These are phyloP conservation scores for Momotus momota DNA, from an alignment of 2,797 vertebrate genomes.

Conservation along the genomic window DNA sequence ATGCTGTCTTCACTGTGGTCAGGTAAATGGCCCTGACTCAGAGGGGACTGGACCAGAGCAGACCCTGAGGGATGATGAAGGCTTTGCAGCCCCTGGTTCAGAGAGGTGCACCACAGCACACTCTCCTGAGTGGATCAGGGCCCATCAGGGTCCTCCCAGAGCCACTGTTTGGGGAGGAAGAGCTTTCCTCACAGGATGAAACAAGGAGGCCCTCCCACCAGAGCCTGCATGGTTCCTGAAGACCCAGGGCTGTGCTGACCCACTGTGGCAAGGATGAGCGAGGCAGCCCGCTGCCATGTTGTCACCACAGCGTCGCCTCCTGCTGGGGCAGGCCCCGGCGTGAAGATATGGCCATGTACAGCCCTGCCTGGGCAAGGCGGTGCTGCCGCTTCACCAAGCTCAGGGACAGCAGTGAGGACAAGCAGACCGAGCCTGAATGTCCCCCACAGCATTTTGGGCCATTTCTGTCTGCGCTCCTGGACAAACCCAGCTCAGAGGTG, in stretches of 20 bases:
- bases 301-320: not conserved
- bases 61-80: rapidly evolving
- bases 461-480: not conserved
- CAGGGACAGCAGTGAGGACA: not conserved
- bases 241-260: rapidly evolving
- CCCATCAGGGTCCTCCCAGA: not conserved
- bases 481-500: not conserved
- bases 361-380: too few relatives aligned
- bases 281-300: not conserved
- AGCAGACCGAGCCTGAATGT: not conserved
- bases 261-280: rapidly evolving
- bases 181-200: not conserved
- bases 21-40: not conserved
- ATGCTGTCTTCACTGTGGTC: rapidly evolving
- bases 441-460: not conserved
- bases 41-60: not conserved
- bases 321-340: rapidly evolving
- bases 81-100: not conserved
- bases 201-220: not conserved
- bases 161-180: rapidly evolving
- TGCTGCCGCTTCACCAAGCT: rapidly evolving
- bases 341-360: rapidly evolving
- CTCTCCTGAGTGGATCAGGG: not conserved
- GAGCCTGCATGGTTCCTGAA: not conserved
- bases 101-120: not conserved